Conservation (phyloP, 2,888 invertebrate species). For the Nebria salina region DNA sequence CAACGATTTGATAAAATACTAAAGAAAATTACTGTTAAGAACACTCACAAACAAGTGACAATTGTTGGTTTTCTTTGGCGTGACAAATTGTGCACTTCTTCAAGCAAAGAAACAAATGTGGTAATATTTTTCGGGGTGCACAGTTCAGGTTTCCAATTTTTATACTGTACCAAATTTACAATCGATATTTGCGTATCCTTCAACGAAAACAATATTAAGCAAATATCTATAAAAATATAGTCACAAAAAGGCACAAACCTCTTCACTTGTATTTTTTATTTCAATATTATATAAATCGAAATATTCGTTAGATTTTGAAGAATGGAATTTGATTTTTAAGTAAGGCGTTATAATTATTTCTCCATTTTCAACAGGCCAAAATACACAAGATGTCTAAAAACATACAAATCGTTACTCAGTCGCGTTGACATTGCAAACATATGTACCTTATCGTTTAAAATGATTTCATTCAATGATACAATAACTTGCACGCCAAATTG, state of each 20-base stretch:
- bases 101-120: slow-evolving; percentile 55
- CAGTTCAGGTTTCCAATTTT: slow-evolving; percentile 52
- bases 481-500: slow-evolving; percentile 57
- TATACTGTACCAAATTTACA: slow-evolving; percentile 50
- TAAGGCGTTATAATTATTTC: slow-evolving; percentile 54
- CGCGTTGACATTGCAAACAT: not conserved
- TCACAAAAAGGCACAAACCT: slow-evolving; percentile 14
- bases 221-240: not conserved
- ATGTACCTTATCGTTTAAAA: slow-evolving; percentile 54
- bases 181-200: slow-evolving; percentile 16
- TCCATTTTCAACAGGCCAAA: slow-evolving; percentile 52
- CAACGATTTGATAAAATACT: not conserved
- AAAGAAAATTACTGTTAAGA: not conserved
- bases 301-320: slow-evolving; percentile 32
- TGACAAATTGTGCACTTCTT: slow-evolving; percentile 53
- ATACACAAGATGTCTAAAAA: slow-evolving; percentile 54
- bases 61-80: slow-evolving; percentile 53
- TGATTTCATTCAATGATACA: slow-evolving; percentile 56
- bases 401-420: not conserved
- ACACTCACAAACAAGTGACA: slow-evolving; percentile 57
- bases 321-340: slow-evolving; percentile 51
- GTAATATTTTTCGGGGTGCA: slow-evolving; percentile 51
- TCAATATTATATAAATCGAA: slow-evolving; percentile 43
- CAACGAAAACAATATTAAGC: not conserved
- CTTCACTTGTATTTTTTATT: slow-evolving; percentile 40